A percentile compares a stretch with the other conserved stretches of the same genome.
These are phyloP conservation scores for Drosophila lowei DNA, from an alignment of 1,140 invertebrate genomes.

Conservation along the genomic window DNA sequence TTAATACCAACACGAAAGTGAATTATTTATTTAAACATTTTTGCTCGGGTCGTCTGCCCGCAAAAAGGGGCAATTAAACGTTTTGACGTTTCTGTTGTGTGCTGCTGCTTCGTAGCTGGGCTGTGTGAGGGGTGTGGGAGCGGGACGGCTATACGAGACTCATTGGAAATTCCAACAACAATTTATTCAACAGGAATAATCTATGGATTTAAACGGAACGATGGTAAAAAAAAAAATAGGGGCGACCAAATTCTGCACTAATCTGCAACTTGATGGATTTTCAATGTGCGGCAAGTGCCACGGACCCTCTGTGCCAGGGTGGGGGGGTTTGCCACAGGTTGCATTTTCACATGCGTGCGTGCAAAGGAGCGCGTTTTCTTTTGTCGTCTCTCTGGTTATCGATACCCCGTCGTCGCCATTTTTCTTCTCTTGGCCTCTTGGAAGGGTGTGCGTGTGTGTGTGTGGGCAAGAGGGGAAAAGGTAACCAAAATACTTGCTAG, in stretches of 20 bases:
- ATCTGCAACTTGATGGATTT: constrained; percentile 33
- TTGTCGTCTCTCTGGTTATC: constrained; percentile 57
- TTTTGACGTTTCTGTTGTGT: constrained; percentile 53
- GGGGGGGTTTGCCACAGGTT: constrained; percentile 55
- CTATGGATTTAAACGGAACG: constrained; percentile 22
- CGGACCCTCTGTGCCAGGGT: neutral
- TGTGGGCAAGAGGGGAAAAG: constrained; percentile 57
- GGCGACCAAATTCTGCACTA: neutral
- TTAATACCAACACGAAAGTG: constrained; percentile 18
- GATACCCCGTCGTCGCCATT: constrained; percentile 76
- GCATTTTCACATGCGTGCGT: constrained; percentile 55
- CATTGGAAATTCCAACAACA: constrained; percentile 78
- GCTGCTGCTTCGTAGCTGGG: constrained; percentile 29
- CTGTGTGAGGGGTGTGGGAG: constrained; percentile 37
- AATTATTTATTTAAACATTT: constrained; percentile 14
- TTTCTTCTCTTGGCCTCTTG: constrained; percentile 64
- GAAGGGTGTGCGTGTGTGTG: constrained; percentile 41
- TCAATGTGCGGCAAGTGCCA: constrained; percentile 22
- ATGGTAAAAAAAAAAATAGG: constrained; percentile 13
- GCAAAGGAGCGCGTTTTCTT: constrained; percentile 42
- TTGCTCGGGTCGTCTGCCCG: no score
- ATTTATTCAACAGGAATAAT: constrained; percentile 60
- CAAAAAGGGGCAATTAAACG: constrained; percentile 13
- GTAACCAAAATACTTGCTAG: constrained; percentile 74
- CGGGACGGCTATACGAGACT: constrained; percentile 54